phyloP scores from a whole-genome alignment of 2,888 invertebrate species.

The Pediacus dermestoides region DNA sequence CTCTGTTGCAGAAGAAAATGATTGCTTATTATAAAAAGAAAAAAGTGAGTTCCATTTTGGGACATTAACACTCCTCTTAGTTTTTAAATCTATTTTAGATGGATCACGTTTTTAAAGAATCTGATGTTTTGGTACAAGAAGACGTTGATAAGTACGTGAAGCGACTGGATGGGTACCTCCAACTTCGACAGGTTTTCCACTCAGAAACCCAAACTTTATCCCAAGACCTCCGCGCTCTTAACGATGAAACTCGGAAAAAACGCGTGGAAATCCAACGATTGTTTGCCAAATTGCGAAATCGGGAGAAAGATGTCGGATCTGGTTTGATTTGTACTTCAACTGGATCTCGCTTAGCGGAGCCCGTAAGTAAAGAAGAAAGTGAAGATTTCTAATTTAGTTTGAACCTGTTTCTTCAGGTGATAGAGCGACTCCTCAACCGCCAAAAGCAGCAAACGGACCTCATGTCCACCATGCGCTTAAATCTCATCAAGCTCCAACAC shows the following conservation, averaged over 20 bases:
- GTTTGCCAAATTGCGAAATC: neutral
- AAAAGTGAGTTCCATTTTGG: too few relatives aligned
- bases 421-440: constrained; percentile 37
- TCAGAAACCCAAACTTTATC: neutral
- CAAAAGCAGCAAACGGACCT: constrained; percentile 36
- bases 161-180: neutral
- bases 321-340: constrained; percentile 31
- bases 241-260: neutral
- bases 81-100: too few relatives aligned
- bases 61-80: too few relatives aligned
- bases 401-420: constrained; percentile 19
- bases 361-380: constrained; percentile 17
- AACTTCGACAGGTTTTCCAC: neutral
- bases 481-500: constrained; percentile 41
- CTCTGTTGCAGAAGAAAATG: neutral
- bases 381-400: neutral
- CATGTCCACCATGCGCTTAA: constrained; percentile 38
- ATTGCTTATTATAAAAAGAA: neutral
- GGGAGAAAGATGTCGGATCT: constrained; percentile 1
- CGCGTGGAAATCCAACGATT: neutral
- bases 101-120: neutral
- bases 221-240: neutral
- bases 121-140: neutral
- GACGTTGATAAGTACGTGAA: neutral
- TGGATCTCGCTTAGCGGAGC: constrained; percentile 41